A percentile compares a stretch with the other conserved stretches of the same genome.
phyloP scores from a whole-genome alignment of 2,888 invertebrate species.

The Antitype chi region DNA sequence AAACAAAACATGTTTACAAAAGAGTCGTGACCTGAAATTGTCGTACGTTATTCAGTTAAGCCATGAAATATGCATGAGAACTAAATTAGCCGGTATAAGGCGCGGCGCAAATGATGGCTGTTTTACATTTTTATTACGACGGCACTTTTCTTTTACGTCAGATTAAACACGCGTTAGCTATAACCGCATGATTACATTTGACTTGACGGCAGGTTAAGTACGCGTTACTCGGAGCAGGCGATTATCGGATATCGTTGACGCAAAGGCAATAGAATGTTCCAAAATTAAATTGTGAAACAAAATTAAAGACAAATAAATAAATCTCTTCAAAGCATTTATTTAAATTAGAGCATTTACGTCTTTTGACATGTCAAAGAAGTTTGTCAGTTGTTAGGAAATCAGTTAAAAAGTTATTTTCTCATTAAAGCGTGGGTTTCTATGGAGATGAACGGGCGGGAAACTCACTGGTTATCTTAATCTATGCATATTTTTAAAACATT shows the following conservation, averaged over 20 bases:
- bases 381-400: background rate
- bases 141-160: slow-evolving; percentile 67
- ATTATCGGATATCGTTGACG: slow-evolving; percentile 2
- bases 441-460: background rate
- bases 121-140: slow-evolving; percentile 78
- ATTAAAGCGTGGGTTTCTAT: background rate
- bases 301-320: background rate
- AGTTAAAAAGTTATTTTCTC: background rate
- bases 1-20: slow-evolving; percentile 67
- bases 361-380: slow-evolving; percentile 9
- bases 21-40: slow-evolving; percentile 71
- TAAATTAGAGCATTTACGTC: background rate
- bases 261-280: slow-evolving; percentile 8
- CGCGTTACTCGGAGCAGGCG: background rate
- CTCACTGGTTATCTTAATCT: background rate
- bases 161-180: slow-evolving; percentile 51
- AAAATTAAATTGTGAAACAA: slow-evolving; percentile 19
- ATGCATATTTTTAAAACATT: background rate
- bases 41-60: slow-evolving; percentile 76
- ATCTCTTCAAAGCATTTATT: slow-evolving; percentile 3
- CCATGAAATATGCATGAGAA: slow-evolving; percentile 79
- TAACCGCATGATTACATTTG: slow-evolving; percentile 27
- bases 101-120: slow-evolving; percentile 66
- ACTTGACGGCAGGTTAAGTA: slow-evolving; percentile 17
- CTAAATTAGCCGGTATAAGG: slow-evolving; percentile 73